Conservation (phyloP, 37 sponge, comb jelly and placozoan species). For the Theonella swinhoei region DNA sequence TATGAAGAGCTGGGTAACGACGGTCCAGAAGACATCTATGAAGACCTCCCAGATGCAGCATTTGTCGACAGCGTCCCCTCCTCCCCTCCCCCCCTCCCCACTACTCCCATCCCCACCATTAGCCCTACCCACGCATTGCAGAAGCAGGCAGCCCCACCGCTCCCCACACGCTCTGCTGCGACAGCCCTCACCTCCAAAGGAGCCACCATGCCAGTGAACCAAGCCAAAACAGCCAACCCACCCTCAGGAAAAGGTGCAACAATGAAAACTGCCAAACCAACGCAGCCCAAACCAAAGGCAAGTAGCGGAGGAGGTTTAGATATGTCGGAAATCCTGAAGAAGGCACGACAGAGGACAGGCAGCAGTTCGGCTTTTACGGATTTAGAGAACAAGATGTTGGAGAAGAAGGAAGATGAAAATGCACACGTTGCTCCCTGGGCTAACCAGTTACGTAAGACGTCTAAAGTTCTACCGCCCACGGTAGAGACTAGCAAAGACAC, state of each 20-base stretch:
- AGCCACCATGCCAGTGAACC: not conserved
- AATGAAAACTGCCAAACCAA: constrained; percentile 9
- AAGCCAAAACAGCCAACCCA: no score
- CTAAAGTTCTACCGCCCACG: not conserved
- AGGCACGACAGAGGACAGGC: constrained; percentile 3
- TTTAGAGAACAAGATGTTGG: constrained; percentile 34
- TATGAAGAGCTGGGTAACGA: constrained; percentile 55
- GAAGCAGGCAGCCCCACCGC: not conserved
- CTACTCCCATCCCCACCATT: constrained; percentile 2
- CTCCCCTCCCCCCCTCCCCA: constrained; percentile 4
- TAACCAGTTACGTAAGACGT: constrained; percentile 24
- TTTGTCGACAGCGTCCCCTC: not conserved
- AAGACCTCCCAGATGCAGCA: constrained; percentile 41
- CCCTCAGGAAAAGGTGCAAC: constrained; percentile 4
- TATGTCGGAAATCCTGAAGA: constrained; percentile 52
- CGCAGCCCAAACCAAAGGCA: not conserved
- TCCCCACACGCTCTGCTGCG: constrained; percentile 39
- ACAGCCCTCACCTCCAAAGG: constrained; percentile 19
- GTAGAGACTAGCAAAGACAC: not conserved
- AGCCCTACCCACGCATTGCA: not conserved
- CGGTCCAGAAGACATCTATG: constrained; percentile 44
- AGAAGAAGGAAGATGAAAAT: constrained; percentile 13
- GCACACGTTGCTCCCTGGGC: constrained; percentile 52
- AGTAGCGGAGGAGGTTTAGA: constrained; percentile 37
- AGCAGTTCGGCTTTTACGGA: constrained; percentile 22